Conservation (phyloP, 2,888 invertebrate genomes). For the Axea sp. region DNA sequence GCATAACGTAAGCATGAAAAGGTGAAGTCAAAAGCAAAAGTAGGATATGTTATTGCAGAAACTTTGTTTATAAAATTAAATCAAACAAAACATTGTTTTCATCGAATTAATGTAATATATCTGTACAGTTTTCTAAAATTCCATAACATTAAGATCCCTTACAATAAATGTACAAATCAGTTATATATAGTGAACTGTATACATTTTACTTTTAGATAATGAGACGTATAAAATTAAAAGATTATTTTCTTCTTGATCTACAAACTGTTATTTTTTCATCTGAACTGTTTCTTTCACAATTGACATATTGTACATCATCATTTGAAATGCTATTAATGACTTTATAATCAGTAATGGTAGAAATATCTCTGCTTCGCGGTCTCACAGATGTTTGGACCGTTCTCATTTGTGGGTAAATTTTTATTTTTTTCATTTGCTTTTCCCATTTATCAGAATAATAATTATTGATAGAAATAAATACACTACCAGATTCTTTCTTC, state of each 20-base stretch:
- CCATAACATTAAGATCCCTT: too few relatives aligned
- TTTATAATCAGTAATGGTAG: slow-evolving; percentile 18
- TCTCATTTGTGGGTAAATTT: slow-evolving; percentile 9
- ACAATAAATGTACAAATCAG: too few relatives aligned
- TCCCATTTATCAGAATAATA: slow-evolving; percentile 26
- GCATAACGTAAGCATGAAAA: too few relatives aligned
- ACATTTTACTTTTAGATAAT: too few relatives aligned
- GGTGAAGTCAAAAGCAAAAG: too few relatives aligned
- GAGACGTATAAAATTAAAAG: too few relatives aligned
- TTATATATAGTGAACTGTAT: too few relatives aligned
- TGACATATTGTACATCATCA: background rate
- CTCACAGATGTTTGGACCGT: slow-evolving; percentile 46
- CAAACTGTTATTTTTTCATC: slow-evolving; percentile 24
- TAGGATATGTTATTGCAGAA: too few relatives aligned
- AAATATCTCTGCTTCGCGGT: slow-evolving; percentile 10
- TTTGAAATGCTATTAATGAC: background rate
- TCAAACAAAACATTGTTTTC: too few relatives aligned
- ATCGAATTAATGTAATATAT: too few relatives aligned
- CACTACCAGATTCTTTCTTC: slow-evolving; percentile 1
- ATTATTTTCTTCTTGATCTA: slow-evolving; percentile 14
- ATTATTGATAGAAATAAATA: slow-evolving; percentile 43
- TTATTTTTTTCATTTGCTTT: slow-evolving; percentile 12
- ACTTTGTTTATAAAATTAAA: too few relatives aligned
- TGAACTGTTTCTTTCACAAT: background rate
- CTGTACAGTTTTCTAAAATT: too few relatives aligned